phyloP scores from a whole-genome alignment of 1,140 invertebrate genomes.

The Penaeus chinensis region DNA sequence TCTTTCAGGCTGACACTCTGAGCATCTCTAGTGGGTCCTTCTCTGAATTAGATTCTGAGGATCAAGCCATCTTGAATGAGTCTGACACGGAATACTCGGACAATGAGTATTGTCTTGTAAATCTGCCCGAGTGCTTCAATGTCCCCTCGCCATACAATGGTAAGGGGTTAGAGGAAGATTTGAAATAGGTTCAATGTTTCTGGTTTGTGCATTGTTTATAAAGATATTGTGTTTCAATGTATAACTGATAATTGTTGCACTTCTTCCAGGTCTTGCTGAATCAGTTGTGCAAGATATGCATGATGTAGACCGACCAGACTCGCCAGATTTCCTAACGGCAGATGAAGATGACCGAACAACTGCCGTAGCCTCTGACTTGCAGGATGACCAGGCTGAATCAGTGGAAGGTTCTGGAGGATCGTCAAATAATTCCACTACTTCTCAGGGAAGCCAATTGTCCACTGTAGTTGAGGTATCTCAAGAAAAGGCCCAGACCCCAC shows the following conservation, averaged over 20 bases:
- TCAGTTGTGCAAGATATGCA: neutral
- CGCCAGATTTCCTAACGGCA: conserved; percentile 46
- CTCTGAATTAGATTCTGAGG: conserved; percentile 50
- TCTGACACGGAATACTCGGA: conserved; percentile 46
- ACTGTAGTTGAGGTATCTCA: too few relatives aligned
- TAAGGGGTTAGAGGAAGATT: conserved; percentile 2
- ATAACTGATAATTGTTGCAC: neutral
- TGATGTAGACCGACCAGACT: conserved; percentile 41
- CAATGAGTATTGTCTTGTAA: conserved; percentile 44
- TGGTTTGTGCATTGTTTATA: too few relatives aligned
- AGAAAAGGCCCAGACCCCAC: neutral
- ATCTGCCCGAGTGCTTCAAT: conserved; percentile 49
- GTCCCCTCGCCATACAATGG: conserved; percentile 14
- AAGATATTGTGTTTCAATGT: too few relatives aligned
- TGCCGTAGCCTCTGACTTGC: conserved; percentile 4
- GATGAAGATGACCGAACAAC: conserved; percentile 55
- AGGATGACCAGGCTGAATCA: neutral
- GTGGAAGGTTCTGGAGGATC: conserved; percentile 2
- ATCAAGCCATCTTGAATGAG: conserved; percentile 57
- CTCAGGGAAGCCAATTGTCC: too few relatives aligned
- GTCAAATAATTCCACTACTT: neutral
- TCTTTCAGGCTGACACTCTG: conserved; percentile 10
- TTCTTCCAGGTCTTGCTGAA: conserved; percentile 2
- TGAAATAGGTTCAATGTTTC: neutral
- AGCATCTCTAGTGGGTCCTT: conserved; percentile 50